A percentile compares a stretch with the other conserved stretches of the same genome.
phyloP scores from a whole-genome alignment of 2,113 vertebrate species.

The Gasterosteus nipponicus region DNA sequence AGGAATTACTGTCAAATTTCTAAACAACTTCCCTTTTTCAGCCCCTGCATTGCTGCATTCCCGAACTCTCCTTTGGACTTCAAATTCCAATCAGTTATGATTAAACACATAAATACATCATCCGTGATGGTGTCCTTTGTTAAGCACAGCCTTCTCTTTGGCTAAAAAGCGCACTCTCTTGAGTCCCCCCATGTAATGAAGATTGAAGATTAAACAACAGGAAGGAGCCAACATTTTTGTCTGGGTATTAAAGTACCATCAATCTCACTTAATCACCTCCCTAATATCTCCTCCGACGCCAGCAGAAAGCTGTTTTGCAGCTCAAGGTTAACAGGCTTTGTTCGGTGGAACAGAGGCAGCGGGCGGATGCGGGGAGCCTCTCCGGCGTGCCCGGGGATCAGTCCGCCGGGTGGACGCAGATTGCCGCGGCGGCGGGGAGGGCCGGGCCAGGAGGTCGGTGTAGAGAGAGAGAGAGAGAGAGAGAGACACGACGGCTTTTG shows the following conservation, averaged over 20 bases:
- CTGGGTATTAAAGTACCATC: constrained; percentile 77
- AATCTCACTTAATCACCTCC: constrained; percentile 80
- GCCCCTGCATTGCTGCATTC: constrained; percentile 28
- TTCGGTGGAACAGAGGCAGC: constrained; percentile 44
- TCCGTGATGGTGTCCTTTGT: constrained; percentile 74
- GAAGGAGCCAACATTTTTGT: constrained; percentile 77
- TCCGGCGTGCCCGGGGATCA: constrained; percentile 19
- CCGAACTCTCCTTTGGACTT: constrained; percentile 45
- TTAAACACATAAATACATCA: constrained; percentile 66
- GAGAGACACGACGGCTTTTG: constrained; percentile 60
- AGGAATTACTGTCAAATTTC: constrained; percentile 38
- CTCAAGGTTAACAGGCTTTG: constrained; percentile 78
- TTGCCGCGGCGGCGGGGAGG: constrained; percentile 39
- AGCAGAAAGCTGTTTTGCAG: constrained; percentile 60
- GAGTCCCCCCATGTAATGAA: constrained; percentile 68
- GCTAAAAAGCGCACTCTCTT: constrained; percentile 57
- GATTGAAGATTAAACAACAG: constrained; percentile 81
- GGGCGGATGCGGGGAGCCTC: constrained; percentile 17
- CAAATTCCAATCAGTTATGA: constrained; percentile 59
- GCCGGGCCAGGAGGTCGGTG: constrained; percentile 54
- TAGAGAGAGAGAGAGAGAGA: constrained; percentile 1
- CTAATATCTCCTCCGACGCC: constrained; percentile 77
- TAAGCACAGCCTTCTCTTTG: constrained; percentile 62
- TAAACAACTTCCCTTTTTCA: constrained; percentile 24
- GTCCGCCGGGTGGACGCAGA: constrained; percentile 46